Percentiles rank a stretch among this genome's conserved stretches.
phyloP scores from a whole-genome alignment of 2,113 vertebrate species.

The Sigmodon hispidus region DNA sequence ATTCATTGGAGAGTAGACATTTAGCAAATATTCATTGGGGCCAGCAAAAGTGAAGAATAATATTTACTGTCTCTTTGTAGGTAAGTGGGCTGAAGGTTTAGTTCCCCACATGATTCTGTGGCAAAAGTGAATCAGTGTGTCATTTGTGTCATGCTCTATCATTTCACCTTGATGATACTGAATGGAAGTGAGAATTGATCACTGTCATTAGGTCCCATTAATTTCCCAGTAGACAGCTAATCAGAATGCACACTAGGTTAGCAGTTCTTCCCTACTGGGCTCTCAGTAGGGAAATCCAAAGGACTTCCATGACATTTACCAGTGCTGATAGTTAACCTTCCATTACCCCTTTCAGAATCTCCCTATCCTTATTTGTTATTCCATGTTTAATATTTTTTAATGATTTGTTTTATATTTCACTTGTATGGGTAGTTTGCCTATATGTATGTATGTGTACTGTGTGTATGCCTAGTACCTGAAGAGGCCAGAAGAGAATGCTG shows the following conservation, averaged over 20 bases:
- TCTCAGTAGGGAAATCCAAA: neutral
- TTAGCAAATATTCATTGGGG: neutral
- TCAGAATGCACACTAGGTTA: neutral
- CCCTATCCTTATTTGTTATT: neutral
- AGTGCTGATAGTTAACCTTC: neutral
- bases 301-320: neutral
- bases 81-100: neutral
- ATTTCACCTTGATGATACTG: neutral
- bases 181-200: neutral
- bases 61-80: neutral
- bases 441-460: neutral
- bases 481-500: neutral
- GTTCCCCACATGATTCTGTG: neutral
- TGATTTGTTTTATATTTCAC: neutral
- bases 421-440: neutral
- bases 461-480: neutral
- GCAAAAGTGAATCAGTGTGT: neutral
- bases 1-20: neutral
- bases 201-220: neutral
- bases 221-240: neutral
- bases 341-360: neutral
- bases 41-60: neutral
- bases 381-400: neutral
- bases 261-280: neutral
- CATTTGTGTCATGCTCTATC: neutral